Percentiles rank a stretch among this genome's conserved stretches.
Evolutionary conservation across 2,797 vertebrate genomes (phyloP).

Genomic region (Balearica regulorum): DNA sequence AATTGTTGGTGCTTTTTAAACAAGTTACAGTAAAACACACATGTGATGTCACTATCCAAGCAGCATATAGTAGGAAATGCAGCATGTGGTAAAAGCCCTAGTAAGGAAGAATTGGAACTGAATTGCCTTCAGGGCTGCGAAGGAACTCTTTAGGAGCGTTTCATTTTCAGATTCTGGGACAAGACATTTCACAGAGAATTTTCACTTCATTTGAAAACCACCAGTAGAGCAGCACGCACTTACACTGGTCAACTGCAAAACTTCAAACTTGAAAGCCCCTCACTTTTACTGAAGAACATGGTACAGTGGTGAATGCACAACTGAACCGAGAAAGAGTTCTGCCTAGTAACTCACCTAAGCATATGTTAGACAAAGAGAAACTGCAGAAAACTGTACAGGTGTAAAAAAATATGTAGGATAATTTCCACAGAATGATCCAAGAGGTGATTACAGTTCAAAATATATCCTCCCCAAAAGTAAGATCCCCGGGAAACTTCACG

Average conservation of each 20-base stretch:
- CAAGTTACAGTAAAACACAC: not conserved
- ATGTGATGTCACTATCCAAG: not conserved
- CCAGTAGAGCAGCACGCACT: not conserved
- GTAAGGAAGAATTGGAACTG: not conserved
- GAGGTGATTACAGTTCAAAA: not conserved
- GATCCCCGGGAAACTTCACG: not conserved
- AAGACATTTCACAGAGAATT: not conserved
- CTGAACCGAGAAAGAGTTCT: not conserved
- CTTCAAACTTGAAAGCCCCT: not conserved
- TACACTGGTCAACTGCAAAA: not conserved
- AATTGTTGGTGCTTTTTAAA: not conserved
- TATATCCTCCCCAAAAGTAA: not conserved
- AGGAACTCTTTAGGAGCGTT: not conserved
- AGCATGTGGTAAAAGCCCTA: not conserved
- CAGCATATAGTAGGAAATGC: not conserved
- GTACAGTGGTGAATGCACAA: not conserved
- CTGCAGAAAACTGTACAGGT: not conserved
- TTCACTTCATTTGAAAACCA: not conserved
- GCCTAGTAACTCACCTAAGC: not conserved
- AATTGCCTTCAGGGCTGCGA: not conserved
- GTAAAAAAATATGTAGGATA: not conserved
- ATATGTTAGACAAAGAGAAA: not conserved
- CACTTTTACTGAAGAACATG: not conserved
- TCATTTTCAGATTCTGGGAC: not conserved
- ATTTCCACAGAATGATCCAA: not conserved